Percentiles rank a stretch among this genome's conserved stretches.
Evolutionary conservation across 2,113 vertebrate species (phyloP).

Genomic region (Phalacrocorax pelagicus): DNA sequence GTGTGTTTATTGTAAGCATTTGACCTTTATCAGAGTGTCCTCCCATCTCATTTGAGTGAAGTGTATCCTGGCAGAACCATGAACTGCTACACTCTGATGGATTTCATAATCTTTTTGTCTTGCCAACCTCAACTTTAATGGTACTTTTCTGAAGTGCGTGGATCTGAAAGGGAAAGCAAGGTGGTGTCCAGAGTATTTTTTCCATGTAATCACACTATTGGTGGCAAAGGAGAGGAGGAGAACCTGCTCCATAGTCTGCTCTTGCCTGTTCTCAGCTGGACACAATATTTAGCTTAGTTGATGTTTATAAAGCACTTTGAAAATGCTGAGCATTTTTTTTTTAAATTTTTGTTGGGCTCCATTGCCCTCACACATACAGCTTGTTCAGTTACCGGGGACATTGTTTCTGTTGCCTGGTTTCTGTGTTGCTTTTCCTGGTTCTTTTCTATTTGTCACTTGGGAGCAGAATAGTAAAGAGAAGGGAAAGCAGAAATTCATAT

Average conservation of each 20-base stretch:
- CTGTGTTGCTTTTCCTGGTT: not conserved
- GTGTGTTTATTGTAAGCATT: not conserved
- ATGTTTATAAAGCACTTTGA: not conserved
- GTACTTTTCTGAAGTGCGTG: not conserved
- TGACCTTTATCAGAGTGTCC: not conserved
- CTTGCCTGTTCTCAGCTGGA: not conserved
- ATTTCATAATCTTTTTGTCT: not conserved
- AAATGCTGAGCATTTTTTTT: not conserved
- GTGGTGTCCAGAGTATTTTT: not conserved
- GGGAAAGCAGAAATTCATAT: not conserved
- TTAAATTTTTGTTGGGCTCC: not conserved
- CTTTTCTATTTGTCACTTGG: not conserved
- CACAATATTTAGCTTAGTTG: not conserved
- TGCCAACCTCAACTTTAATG: not conserved
- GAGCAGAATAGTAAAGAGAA: not conserved
- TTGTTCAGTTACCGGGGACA: rapidly evolving
- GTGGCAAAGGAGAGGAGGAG: not conserved
- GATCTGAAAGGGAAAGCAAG: not conserved
- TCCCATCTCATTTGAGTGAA: not conserved
- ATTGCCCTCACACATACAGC: not conserved
- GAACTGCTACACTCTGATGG: not conserved
- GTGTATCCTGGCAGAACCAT: not conserved
- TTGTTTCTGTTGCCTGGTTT: not conserved
- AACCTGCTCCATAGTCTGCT: not conserved
- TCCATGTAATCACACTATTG: not conserved